phyloP scores from a whole-genome alignment of 2,888 invertebrate species.

The Lampropteryx suffumata region DNA sequence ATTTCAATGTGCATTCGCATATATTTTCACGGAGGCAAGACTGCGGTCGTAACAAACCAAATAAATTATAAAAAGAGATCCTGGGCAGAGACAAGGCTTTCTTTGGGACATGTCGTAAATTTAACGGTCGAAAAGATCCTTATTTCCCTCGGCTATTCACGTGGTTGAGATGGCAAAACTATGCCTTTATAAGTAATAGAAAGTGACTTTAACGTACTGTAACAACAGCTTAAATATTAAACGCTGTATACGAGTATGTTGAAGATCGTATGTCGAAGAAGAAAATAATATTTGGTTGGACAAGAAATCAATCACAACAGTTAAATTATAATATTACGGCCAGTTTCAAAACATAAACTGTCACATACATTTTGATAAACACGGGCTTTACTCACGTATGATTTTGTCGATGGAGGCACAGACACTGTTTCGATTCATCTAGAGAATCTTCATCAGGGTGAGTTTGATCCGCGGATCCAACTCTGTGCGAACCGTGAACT shows the following conservation, averaged over 20 bases:
- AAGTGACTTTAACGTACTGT: conserved; percentile 54
- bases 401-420: no score
- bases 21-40: conserved; percentile 62
- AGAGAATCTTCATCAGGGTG: no score
- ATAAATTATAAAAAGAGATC: conserved; percentile 80
- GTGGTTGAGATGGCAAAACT: conserved; percentile 70
- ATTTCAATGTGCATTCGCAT: conserved; percentile 48
- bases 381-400: no score
- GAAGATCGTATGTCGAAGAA: background rate
- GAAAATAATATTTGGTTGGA: no score
- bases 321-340: no score
- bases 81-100: conserved; percentile 70
- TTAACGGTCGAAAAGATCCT: conserved; percentile 77
- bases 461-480: no score
- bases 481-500: no score
- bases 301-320: no score
- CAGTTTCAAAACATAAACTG: no score
- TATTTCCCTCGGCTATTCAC: conserved; percentile 74
- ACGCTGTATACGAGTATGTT: conserved; percentile 6
- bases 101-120: conserved; percentile 79
- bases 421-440: no score
- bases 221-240: conserved; percentile 49
- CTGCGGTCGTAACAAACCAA: conserved; percentile 68
- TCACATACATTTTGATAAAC: no score
- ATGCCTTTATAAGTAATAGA: conserved; percentile 62